Percentiles rank a stretch among this genome's conserved stretches.
These are phyloP conservation scores for Agapetus fuscipes DNA, from an alignment of 2,888 invertebrate genomes.

Conservation along the genomic window DNA sequence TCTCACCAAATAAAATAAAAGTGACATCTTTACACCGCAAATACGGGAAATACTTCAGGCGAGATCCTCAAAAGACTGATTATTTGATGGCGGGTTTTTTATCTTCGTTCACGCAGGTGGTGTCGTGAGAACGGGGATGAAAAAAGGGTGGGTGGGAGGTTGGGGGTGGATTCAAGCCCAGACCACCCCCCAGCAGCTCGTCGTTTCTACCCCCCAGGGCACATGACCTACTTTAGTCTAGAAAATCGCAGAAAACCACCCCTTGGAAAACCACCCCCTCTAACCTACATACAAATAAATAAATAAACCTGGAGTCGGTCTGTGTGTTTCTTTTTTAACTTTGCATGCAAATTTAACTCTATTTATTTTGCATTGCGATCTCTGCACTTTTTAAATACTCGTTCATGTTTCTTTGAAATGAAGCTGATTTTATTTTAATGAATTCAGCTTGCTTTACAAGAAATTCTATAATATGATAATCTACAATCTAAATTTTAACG, in stretches of 20 bases:
- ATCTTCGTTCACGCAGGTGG: slow-evolving; percentile 11
- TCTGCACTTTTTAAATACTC: no score
- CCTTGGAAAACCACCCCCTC: slow-evolving; percentile 13
- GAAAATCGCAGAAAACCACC: slow-evolving; percentile 14
- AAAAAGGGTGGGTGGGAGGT: no score
- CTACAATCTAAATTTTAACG: no score
- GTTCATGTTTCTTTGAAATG: no score
- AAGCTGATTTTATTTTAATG: no score
- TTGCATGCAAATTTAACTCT: no score
- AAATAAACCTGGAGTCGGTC: not conserved
- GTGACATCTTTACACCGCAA: not conserved
- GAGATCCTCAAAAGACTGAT: slow-evolving; percentile 8
- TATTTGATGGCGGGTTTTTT: slow-evolving; percentile 14
- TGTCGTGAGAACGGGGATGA: no score
- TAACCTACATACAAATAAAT: slow-evolving; percentile 18
- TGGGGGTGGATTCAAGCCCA: no score
- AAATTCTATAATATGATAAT: no score
- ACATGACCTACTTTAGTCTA: slow-evolving; percentile 9
- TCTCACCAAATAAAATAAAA: not conserved
- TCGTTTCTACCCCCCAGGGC: slow-evolving; percentile 2
- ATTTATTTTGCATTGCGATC: no score
- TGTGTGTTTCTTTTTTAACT: no score
- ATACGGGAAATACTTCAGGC: slow-evolving; percentile 4
- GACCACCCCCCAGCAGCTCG: not conserved
- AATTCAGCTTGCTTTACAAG: no score